Evolutionary conservation across 1,140 invertebrate genomes (phyloP).

Genomic region (Trypoxylus dichotomus): DNA sequence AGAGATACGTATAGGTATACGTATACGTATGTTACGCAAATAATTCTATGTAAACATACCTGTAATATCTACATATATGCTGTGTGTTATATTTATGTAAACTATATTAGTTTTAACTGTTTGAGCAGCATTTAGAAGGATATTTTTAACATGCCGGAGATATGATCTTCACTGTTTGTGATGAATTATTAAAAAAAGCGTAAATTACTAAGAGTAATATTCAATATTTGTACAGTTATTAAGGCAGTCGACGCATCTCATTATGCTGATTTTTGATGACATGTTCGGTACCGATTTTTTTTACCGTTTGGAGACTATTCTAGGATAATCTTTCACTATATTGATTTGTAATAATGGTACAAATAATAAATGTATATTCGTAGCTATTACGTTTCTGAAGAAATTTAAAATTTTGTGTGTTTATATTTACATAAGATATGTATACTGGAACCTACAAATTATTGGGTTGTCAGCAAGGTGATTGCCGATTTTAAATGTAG

Average conservation of each 20-base stretch:
- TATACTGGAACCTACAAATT: too few species aligned
- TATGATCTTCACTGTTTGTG: constrained; percentile 13
- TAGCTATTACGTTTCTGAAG: too few species aligned
- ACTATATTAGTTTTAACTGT: constrained; percentile 17
- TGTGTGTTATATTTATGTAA: background rate
- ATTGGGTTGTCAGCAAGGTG: too few species aligned
- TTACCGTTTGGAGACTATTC: background rate
- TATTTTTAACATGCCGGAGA: constrained; percentile 6
- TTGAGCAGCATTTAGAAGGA: background rate
- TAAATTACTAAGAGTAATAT: constrained; percentile 23
- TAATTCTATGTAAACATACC: constrained; percentile 14
- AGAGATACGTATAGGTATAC: background rate
- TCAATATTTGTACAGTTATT: constrained; percentile 21
- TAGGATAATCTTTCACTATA: too few species aligned
- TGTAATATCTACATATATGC: background rate
- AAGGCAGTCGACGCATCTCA: background rate
- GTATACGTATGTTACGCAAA: background rate
- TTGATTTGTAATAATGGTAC: too few species aligned
- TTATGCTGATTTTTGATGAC: background rate
- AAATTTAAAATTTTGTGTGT: too few species aligned
- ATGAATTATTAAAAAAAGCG: constrained; percentile 20
- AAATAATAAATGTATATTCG: too few species aligned
- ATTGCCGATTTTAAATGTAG: too few species aligned
- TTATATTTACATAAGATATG: too few species aligned
- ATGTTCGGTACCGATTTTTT: background rate